Conservation (phyloP, 1,140 invertebrate genomes). For the Penaeus chinensis region DNA sequence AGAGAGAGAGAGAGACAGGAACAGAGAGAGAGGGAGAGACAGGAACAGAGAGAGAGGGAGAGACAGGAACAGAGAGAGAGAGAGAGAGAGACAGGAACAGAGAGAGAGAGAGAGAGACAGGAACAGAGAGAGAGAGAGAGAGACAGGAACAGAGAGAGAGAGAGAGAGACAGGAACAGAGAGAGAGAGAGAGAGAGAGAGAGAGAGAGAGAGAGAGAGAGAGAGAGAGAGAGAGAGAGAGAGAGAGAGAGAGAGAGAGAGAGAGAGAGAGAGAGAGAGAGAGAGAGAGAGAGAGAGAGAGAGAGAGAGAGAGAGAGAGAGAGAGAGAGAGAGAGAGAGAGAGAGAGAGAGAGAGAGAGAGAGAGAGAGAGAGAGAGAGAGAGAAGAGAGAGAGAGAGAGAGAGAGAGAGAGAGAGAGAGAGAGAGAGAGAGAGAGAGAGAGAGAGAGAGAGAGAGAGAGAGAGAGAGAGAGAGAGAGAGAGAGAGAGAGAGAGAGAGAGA, state of each 20-base stretch:
- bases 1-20: too few species aligned
- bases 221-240: background rate
- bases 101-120: background rate
- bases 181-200: background rate
- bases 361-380: too few species aligned
- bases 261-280: too few species aligned
- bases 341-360: too few species aligned
- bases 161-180: background rate
- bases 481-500: background rate
- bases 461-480: background rate
- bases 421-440: slow-evolving; percentile 11
- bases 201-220: background rate
- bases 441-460: background rate
- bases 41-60: background rate
- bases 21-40: background rate
- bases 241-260: slow-evolving; percentile 12
- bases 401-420: too few species aligned
- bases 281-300: slow-evolving; percentile 11
- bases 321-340: too few species aligned
- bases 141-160: background rate
- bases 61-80: background rate
- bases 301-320: slow-evolving; percentile 6
- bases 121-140: background rate
- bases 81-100: background rate
- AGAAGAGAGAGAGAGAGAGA: background rate